phyloP scores from a whole-genome alignment of 2,113 vertebrate species.

The Lipotes vexillifer region DNA sequence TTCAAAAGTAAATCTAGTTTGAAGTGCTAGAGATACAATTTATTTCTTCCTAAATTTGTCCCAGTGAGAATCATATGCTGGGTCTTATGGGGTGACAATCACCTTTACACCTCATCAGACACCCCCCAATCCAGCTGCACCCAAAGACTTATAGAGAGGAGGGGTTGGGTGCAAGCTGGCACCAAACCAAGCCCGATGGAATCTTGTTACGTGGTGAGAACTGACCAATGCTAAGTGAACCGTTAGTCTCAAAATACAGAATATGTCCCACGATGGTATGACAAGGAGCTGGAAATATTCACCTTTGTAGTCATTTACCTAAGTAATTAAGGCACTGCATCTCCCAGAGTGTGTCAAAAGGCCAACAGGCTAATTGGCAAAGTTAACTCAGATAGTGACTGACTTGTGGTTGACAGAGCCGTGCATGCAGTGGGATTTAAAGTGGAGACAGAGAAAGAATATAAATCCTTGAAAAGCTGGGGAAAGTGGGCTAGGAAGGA shows the following conservation, averaged over 20 bases:
- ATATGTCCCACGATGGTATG: neutral
- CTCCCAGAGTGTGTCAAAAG: neutral
- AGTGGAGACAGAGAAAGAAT: neutral
- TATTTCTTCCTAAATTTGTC: constrained; percentile 1
- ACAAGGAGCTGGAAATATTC: neutral
- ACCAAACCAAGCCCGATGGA: neutral
- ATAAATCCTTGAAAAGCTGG: neutral
- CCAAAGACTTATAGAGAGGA: neutral
- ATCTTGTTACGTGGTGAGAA: neutral
- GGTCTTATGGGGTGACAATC: neutral
- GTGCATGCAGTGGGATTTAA: neutral
- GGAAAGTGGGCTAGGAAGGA: neutral
- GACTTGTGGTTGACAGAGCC: neutral
- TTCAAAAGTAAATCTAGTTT: neutral
- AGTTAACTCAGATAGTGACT: neutral
- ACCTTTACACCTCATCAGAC: neutral
- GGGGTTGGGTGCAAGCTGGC: neutral
- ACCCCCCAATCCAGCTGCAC: neutral
- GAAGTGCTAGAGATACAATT: neutral
- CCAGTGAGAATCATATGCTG: neutral
- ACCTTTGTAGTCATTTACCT: neutral
- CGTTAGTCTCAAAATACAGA: neutral
- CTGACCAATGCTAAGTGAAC: neutral
- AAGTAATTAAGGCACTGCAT: neutral
- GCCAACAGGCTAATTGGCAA: neutral